These are phyloP conservation scores for Tympanoctomys barrerae DNA, from an alignment of 2,797 vertebrate species.

Conservation along the genomic window DNA sequence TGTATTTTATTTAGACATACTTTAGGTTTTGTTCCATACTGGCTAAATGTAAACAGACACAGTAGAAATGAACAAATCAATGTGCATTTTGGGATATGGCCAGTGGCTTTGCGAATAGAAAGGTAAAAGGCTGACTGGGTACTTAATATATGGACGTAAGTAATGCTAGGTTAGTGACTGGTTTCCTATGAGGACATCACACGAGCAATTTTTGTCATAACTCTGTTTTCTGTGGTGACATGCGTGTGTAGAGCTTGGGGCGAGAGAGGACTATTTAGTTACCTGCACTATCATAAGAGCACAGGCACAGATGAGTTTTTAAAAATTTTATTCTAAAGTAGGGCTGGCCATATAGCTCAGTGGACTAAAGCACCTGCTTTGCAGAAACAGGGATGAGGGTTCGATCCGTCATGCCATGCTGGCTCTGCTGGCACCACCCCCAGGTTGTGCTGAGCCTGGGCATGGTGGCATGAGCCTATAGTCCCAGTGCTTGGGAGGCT, in stretches of 20 bases:
- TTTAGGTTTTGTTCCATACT: constrained; percentile 26
- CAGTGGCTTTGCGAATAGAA: constrained; percentile 27
- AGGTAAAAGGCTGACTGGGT: neutral
- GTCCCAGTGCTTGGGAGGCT: too few relatives aligned
- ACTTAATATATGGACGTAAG: neutral
- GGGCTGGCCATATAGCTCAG: too few relatives aligned
- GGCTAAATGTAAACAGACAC: constrained; percentile 23
- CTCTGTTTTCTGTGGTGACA: neutral
- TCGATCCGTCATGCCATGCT: too few relatives aligned
- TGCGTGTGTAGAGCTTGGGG: neutral
- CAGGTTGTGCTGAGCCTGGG: too few relatives aligned
- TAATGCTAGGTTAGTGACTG: constrained; percentile 40
- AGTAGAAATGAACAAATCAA: constrained; percentile 20
- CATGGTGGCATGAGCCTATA: too few relatives aligned
- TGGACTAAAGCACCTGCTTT: too few relatives aligned
- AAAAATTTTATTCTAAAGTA: neutral
- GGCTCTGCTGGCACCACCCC: too few relatives aligned
- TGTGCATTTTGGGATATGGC: neutral
- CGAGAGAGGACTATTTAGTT: constrained; percentile 48
- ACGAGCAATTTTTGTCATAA: neutral
- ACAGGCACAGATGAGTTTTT: constrained; percentile 10
- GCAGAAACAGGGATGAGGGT: too few relatives aligned
- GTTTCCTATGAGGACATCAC: neutral
- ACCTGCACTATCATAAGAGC: neutral
- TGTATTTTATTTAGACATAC: constrained; percentile 21